Percentiles rank a stretch among this genome's conserved stretches.
Conservation (phyloP, 2,113 vertebrate species). For the Psephotus haematonotus region DNA sequence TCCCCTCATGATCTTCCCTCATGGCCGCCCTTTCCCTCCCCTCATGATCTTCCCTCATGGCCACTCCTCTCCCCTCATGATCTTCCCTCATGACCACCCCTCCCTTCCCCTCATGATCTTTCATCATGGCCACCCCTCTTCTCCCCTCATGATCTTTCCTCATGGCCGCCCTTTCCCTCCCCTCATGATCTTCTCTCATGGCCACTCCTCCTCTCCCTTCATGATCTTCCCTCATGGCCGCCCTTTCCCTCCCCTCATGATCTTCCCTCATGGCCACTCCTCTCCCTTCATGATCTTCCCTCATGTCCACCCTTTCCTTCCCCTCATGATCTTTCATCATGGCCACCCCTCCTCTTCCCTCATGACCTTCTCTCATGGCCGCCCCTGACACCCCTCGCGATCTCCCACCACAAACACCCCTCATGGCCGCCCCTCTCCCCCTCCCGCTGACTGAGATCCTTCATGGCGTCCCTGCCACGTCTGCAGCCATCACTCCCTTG, state of each 20-base stretch:
- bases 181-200: too few relatives aligned
- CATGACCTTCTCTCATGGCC: too few relatives aligned
- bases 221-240: accelerated
- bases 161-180: too few relatives aligned
- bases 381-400: not conserved
- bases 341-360: too few relatives aligned
- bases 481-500: not conserved
- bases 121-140: accelerated
- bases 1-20: too few relatives aligned
- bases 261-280: accelerated
- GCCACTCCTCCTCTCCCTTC: accelerated
- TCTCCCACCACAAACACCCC: not conserved
- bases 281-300: accelerated
- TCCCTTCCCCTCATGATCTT: too few relatives aligned
- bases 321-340: too few relatives aligned
- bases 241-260: accelerated
- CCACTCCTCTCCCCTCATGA: too few relatives aligned
- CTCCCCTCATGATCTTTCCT: accelerated
- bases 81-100: too few relatives aligned
- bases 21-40: too few relatives aligned
- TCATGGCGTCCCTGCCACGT: not conserved
- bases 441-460: not conserved
- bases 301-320: accelerated
- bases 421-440: not conserved
- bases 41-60: too few relatives aligned